Evolutionary conservation across 2,797 vertebrate species (phyloP).

Genomic region (Carapus acus): DNA sequence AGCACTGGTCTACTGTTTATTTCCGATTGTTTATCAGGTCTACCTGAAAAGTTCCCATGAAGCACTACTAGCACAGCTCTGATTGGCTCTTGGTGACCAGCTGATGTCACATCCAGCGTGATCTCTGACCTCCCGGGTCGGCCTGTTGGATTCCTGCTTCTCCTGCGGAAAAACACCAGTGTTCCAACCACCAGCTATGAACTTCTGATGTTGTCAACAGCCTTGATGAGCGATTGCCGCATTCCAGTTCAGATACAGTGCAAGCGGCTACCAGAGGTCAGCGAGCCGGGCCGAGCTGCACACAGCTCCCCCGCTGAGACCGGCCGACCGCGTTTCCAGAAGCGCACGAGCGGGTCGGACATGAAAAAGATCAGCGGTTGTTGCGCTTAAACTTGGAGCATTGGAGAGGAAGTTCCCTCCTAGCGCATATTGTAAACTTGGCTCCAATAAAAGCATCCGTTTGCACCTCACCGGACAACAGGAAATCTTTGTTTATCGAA

Average conservation of each 20-base stretch:
- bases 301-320: conserved; percentile 20
- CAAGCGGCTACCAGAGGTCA: conserved; percentile 13
- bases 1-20: too few relatives aligned
- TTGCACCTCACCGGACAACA: conserved; percentile 79
- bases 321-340: conserved; percentile 48
- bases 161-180: neutral
- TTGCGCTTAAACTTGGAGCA: conserved; percentile 27
- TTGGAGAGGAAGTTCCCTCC: conserved; percentile 71
- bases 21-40: too few relatives aligned
- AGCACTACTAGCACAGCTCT: too few relatives aligned
- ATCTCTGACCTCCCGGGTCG: neutral
- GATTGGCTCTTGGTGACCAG: conserved; percentile 4
- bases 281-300: conserved; percentile 20
- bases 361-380: conserved; percentile 46
- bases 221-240: neutral
- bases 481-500: conserved; percentile 74
- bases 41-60: too few relatives aligned
- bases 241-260: conserved; percentile 7
- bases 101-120: neutral
- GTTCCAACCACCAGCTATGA: conserved; percentile 12
- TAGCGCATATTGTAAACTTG: conserved; percentile 71
- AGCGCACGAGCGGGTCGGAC: conserved; percentile 42
- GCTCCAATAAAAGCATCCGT: conserved; percentile 79
- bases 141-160: neutral
- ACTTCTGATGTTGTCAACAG: neutral